Evolutionary conservation across 2,113 vertebrate genomes (phyloP).

Genomic region (Indri indri): DNA sequence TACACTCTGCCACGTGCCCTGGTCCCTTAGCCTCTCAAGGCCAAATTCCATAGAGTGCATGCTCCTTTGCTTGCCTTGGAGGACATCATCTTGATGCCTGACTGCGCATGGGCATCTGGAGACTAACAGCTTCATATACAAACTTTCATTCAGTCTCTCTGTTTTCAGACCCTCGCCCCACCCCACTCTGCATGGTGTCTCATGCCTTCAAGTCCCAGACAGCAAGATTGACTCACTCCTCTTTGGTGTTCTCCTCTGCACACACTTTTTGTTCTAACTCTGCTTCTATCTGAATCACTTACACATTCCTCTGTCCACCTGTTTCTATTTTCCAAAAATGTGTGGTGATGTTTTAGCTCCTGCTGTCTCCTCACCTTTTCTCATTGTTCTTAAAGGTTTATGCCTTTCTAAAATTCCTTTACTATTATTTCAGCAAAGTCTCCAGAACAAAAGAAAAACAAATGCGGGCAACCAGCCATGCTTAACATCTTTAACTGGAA

Average conservation of each 20-base stretch:
- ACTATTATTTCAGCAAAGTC: neutral
- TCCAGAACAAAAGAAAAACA: neutral
- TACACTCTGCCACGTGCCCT: neutral
- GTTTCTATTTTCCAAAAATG: conserved; percentile 41
- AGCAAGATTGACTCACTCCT: neutral
- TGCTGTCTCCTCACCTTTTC: neutral
- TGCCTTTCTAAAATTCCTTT: neutral
- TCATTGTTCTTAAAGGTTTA: neutral
- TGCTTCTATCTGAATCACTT: neutral
- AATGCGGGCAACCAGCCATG: neutral
- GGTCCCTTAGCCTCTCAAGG: neutral
- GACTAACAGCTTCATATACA: neutral
- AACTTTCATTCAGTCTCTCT: neutral
- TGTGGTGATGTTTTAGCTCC: neutral
- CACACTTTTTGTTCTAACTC: neutral
- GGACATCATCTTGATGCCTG: neutral
- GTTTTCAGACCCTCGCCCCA: neutral
- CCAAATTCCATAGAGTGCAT: neutral
- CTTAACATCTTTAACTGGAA: conserved; percentile 17
- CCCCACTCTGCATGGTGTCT: neutral
- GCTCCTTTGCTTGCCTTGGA: neutral
- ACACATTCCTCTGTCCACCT: neutral
- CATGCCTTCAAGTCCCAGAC: neutral
- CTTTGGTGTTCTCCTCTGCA: neutral
- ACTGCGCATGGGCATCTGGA: neutral